These are phyloP conservation scores for Tupaia tana DNA, from an alignment of 2,113 vertebrate species.

Conservation along the genomic window DNA sequence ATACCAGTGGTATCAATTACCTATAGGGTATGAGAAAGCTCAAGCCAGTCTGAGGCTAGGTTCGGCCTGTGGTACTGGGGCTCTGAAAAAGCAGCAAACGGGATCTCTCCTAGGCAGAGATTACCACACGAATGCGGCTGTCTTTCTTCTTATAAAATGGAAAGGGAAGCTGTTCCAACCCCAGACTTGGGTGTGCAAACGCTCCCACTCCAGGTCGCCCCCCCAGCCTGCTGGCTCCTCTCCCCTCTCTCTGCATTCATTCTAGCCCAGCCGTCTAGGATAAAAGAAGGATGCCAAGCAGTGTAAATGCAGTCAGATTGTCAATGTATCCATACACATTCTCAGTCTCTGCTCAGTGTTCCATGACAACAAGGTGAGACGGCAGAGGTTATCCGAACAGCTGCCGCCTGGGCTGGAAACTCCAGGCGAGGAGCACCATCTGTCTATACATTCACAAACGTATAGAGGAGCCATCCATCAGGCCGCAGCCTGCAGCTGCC, in stretches of 20 bases:
- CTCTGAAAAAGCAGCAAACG: conserved; percentile 73
- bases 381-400: conserved; percentile 97
- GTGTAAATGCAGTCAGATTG: conserved; percentile 80
- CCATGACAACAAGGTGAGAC: conserved; percentile 99
- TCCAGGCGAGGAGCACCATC: conserved; percentile 98
- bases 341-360: conserved; percentile 92
- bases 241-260: background rate
- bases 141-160: background rate
- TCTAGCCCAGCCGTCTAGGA: conserved; percentile 27
- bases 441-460: conserved; percentile 97
- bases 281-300: conserved; percentile 74
- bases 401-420: conserved; percentile 97
- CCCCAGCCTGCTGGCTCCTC: background rate
- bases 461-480: conserved; percentile 98
- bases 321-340: conserved; percentile 88
- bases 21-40: background rate
- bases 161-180: background rate
- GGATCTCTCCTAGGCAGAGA: conserved; percentile 74
- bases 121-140: conserved; percentile 70
- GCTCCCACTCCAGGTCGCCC: background rate
- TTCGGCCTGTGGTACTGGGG: background rate
- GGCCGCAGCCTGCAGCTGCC: conserved; percentile 95
- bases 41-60: accelerated
- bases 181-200: background rate
- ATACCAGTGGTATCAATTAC: accelerated